Evolutionary conservation across 2,888 invertebrate genomes (phyloP).

Genomic region (Hyalella azteca): DNA sequence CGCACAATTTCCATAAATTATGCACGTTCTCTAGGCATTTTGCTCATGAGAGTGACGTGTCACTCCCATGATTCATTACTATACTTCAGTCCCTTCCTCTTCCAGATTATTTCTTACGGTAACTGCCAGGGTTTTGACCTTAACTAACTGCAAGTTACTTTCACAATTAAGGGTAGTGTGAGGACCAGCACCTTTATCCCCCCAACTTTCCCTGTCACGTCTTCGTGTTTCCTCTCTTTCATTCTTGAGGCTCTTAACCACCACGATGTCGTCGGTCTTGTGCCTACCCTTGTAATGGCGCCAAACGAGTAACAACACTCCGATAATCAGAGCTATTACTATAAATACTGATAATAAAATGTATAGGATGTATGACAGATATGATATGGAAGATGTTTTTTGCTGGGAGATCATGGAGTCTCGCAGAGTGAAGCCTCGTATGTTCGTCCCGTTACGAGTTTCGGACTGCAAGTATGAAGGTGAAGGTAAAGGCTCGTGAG

Average conservation of each 20-base stretch:
- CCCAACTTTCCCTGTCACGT: constrained; percentile 42
- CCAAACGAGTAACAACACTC: constrained; percentile 44
- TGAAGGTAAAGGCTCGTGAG: constrained; percentile 40
- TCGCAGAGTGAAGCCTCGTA: constrained; percentile 47
- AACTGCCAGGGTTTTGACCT: constrained; percentile 56
- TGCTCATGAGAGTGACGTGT: not conserved
- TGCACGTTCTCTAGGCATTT: not conserved
- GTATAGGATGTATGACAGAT: constrained; percentile 35
- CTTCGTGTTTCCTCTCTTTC: constrained; percentile 53
- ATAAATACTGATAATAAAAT: constrained; percentile 42
- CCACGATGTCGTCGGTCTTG: constrained; percentile 51
- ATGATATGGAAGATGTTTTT: not conserved
- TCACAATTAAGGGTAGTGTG: constrained; percentile 57
- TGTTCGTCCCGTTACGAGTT: constrained; percentile 53
- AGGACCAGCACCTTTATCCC: constrained; percentile 5
- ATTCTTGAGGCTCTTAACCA: constrained; percentile 55
- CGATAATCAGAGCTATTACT: constrained; percentile 46
- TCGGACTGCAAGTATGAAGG: constrained; percentile 48
- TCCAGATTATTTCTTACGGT: constrained; percentile 58
- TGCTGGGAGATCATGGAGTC: not conserved
- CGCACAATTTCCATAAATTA: too few species aligned
- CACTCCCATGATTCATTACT: constrained; percentile 12
- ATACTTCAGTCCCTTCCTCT: constrained; percentile 57
- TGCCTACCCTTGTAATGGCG: constrained; percentile 43
- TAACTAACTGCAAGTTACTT: constrained; percentile 55